Evolutionary conservation across 1,140 invertebrate species (phyloP).

Genomic region (Pseudomyrmex sp.): DNA sequence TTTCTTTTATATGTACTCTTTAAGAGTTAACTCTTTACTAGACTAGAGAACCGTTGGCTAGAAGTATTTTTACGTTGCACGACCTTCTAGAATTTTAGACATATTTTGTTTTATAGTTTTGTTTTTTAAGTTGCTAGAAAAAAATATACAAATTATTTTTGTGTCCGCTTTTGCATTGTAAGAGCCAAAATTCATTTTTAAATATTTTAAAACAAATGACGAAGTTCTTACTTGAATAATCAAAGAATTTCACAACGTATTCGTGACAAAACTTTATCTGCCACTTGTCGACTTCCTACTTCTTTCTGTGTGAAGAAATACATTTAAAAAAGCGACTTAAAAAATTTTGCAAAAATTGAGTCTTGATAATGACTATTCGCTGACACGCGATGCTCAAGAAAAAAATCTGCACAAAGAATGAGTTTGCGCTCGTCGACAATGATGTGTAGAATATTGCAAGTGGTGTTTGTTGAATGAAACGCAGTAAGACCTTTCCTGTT

Average conservation of each 20-base stretch:
- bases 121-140: no score
- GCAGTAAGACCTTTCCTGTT: slow-evolving; percentile 44
- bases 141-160: no score
- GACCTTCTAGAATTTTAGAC: no score
- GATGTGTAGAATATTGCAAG: slow-evolving; percentile 60
- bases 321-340: slow-evolving; percentile 55
- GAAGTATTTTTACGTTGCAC: no score
- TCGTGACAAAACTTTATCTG: slow-evolving; percentile 60
- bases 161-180: no score
- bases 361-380: slow-evolving; percentile 28
- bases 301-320: slow-evolving; percentile 32
- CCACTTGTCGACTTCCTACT: slow-evolving; percentile 12
- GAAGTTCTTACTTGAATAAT: background rate
- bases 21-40: no score
- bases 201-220: background rate
- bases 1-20: no score
- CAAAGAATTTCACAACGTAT: background rate
- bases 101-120: no score
- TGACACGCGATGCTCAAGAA: slow-evolving; percentile 23
- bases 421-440: slow-evolving; percentile 63
- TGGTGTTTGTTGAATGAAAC: slow-evolving; percentile 59
- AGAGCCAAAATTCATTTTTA: no score
- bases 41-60: no score
- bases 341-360: slow-evolving; percentile 52
- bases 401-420: slow-evolving; percentile 26